Evolutionary conservation across 2,797 vertebrate genomes (phyloP).

Genomic region (Onychomys arenicola): DNA sequence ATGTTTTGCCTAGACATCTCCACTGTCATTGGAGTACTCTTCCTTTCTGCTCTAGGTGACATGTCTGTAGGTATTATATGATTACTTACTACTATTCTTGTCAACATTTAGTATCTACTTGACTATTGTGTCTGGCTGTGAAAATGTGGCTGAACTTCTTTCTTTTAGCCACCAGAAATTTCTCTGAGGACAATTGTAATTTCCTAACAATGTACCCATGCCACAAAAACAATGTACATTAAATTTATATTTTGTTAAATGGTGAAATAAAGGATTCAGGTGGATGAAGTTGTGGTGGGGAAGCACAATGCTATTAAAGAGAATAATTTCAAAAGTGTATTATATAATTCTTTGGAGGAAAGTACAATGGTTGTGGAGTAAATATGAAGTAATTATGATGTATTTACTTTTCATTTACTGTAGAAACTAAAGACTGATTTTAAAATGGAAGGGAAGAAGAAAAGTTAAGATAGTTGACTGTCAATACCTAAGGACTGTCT

Average conservation of each 20-base stretch:
- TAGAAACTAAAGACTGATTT: not conserved
- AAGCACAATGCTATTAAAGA: not conserved
- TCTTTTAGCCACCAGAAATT: not conserved
- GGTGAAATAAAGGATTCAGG: not conserved
- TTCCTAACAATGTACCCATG: not conserved
- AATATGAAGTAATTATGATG: not conserved
- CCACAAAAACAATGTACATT: not conserved
- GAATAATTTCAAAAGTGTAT: not conserved
- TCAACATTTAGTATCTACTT: not conserved
- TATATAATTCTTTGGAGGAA: not conserved
- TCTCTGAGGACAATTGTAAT: not conserved
- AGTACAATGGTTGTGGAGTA: not conserved
- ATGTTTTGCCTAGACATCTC: not conserved
- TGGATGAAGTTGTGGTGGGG: not conserved
- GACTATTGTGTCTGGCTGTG: no score
- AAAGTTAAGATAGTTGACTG: no score
- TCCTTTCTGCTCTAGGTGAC: not conserved
- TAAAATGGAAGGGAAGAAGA: not conserved
- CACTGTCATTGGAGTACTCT: not conserved
- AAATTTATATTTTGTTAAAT: not conserved
- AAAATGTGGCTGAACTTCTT: accelerated
- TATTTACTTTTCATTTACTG: not conserved
- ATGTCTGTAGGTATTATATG: not conserved
- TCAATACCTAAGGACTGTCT: not conserved
- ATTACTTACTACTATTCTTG: not conserved